phyloP scores from a whole-genome alignment of 2,888 invertebrate species.

The Ormyrus rosae region DNA sequence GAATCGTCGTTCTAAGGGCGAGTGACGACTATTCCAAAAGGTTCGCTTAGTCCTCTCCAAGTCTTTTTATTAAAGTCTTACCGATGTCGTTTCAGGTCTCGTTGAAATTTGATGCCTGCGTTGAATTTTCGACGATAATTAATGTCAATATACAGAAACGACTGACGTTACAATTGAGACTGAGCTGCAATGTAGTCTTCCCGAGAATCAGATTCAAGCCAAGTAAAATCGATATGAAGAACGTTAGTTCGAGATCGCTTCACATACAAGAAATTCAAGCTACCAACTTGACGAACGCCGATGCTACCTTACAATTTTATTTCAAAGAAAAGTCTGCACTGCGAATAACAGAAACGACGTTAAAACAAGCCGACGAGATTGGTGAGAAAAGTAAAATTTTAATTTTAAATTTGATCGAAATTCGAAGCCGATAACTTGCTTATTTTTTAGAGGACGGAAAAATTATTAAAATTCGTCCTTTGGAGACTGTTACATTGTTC shows the following conservation, averaged over 20 bases:
- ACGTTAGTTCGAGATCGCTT: constrained; percentile 73
- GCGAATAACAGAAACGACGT: constrained; percentile 62
- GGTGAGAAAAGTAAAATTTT: neutral
- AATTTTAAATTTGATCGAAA: neutral
- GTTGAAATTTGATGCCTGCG: constrained; percentile 61
- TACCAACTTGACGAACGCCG: constrained; percentile 67
- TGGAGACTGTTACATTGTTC: constrained; percentile 67
- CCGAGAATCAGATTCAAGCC: constrained; percentile 77
- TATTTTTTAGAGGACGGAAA: constrained; percentile 2
- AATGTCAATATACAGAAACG: constrained; percentile 59
- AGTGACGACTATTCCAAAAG: neutral
- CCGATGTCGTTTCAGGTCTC: constrained; percentile 54
- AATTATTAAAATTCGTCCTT: constrained; percentile 62
- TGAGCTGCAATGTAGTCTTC: constrained; percentile 67
- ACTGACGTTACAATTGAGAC: constrained; percentile 55
- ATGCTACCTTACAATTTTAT: constrained; percentile 66
- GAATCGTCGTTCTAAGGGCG: constrained; percentile 60
- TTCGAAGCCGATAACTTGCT: too few species aligned
- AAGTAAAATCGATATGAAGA: constrained; percentile 76
- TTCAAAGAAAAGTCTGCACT: constrained; percentile 72
- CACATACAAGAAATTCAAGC: constrained; percentile 66
- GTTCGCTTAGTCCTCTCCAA: neutral
- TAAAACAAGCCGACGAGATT: constrained; percentile 7
- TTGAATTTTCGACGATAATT: constrained; percentile 58
- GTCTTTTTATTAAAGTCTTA: neutral